Percentiles rank a stretch among this genome's conserved stretches.
Evolutionary conservation across 2,797 vertebrate species (phyloP).

Genomic region (Buphagus erythrorhynchus): DNA sequence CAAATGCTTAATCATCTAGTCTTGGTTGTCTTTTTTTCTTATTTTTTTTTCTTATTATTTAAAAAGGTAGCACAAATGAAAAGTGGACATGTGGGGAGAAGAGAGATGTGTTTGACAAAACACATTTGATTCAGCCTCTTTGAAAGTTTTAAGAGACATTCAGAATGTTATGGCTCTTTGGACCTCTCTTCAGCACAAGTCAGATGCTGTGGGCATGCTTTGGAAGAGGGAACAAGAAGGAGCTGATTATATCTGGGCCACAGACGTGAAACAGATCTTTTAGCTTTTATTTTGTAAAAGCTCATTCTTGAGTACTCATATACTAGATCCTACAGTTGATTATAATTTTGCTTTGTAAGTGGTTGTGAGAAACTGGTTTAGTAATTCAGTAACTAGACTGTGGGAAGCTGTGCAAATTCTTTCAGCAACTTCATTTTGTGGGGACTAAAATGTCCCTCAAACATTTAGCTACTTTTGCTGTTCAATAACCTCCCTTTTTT

Average conservation of each 20-base stretch:
- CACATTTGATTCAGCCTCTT: background rate
- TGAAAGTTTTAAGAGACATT: background rate
- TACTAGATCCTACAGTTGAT: slow-evolving; percentile 29
- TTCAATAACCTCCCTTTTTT: background rate
- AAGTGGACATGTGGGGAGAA: background rate
- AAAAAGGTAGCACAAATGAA: background rate
- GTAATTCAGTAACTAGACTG: slow-evolving; percentile 55
- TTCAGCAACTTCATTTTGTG: background rate
- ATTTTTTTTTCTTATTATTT: background rate
- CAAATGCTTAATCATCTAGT: background rate
- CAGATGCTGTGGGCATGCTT: background rate
- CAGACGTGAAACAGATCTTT: slow-evolving; percentile 47
- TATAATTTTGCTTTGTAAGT: slow-evolving; percentile 42
- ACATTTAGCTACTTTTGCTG: background rate
- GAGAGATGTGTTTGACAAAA: background rate
- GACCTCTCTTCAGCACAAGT: background rate
- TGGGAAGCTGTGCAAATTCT: slow-evolving; percentile 37
- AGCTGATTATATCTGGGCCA: background rate
- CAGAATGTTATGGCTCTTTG: background rate
- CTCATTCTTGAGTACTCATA: slow-evolving; percentile 4
- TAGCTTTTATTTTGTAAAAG: slow-evolving; percentile 29
- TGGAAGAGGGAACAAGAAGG: background rate
- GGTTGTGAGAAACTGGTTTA: slow-evolving; percentile 29
- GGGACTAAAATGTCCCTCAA: background rate
- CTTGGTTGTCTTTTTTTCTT: background rate